Evolutionary conservation across 2,888 invertebrate species (phyloP), one percentile per base, ranked within the genome.

Genomic region (Acanthococcus lagerstroemiae): DNA sequence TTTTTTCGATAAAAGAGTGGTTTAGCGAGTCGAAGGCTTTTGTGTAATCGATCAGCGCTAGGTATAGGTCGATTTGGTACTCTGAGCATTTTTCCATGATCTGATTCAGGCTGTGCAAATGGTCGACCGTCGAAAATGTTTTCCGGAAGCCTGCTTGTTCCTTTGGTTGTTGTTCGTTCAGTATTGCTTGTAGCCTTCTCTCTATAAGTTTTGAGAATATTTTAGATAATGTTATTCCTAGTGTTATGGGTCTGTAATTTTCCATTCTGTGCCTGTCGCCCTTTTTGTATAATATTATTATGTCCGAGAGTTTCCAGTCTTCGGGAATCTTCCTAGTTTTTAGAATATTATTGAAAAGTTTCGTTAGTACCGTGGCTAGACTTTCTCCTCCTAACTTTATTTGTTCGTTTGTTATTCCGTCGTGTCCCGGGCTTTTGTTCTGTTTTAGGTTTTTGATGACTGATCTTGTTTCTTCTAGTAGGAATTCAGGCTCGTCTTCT

Each of bases 231-330:
- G 57, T 58, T 50, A 21, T 48, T 26, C 56, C 15, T 19, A 66
- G 50, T 44, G 50, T 58, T 58, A 66, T 66, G 27, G 55, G 46
- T 26, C 50, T 46, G 46, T 66, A 56, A 24, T 65, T 65, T 21
- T 55, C 15, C n/a, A 48, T 48, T 48, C 50, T 58, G 24, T 46
- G 24, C 30, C 26, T 58, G 52, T 58, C 54, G 19, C 52, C 58
- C 50, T 66, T 66, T 50, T 66, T 66, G 52, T 56, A 66, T n/a
- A 66, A 27, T n/a, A 37, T 50, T 19, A 46, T 46, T 24, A 58
- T 30, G n/a, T 58, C 56, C 22, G 58, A 27, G 22, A 26, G 55
- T 9, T 56, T 56, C 56, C 56, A 66, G 17, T 50, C 21, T 17
- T 66, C 30, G 26, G 56, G 19, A 26, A 46, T 27, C 37, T 66